A percentile compares a stretch with the other conserved stretches of the same genome.
Conservation (phyloP, 2,113 vertebrate genomes). For the Sakesphorus luctuosus region DNA sequence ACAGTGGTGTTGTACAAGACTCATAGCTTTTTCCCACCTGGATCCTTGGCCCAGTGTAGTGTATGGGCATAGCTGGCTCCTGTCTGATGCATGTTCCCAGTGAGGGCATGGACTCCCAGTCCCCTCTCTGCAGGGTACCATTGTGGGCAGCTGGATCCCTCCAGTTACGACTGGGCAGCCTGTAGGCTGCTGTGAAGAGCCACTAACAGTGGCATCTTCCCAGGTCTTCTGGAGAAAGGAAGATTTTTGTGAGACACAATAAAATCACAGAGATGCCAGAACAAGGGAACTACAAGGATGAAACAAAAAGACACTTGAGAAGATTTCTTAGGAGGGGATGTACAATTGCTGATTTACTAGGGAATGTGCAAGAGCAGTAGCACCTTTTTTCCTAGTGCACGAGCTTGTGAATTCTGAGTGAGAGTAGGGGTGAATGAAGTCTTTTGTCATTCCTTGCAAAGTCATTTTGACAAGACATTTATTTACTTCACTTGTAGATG, state of each 20-base stretch:
- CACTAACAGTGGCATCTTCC: accelerated
- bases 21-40: not conserved
- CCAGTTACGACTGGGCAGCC: not conserved
- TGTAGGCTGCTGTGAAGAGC: not conserved
- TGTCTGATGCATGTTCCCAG: too few relatives aligned
- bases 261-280: not conserved
- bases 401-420: not conserved
- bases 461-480: not conserved
- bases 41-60: not conserved
- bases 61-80: not conserved
- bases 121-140: not conserved
- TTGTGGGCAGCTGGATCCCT: accelerated
- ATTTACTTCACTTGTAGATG: not conserved
- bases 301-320: not conserved
- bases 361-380: not conserved
- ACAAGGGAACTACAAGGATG: not conserved
- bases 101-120: not conserved
- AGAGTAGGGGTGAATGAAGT: not conserved
- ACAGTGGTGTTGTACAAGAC: not conserved
- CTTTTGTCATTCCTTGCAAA: not conserved
- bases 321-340: not conserved
- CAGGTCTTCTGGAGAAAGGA: not conserved
- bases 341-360: not conserved
- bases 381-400: not conserved
- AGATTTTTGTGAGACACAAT: not conserved